These are phyloP conservation scores for Pseudomyrmex pallidus DNA, from an alignment of 1,140 invertebrate genomes.

Conservation along the genomic window DNA sequence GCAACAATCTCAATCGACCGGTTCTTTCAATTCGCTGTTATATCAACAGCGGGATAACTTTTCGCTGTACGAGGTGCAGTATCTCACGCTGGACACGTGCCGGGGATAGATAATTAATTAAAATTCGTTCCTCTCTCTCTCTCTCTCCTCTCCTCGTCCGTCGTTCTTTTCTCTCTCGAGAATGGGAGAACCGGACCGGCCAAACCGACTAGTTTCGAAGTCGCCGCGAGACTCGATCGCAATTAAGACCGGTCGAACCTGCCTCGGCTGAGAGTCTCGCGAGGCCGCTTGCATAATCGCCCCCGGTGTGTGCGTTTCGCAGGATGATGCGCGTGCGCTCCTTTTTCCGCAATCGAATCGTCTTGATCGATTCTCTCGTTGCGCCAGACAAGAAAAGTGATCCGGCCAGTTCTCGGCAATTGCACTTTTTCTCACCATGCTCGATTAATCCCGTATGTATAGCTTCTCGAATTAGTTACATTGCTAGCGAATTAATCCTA, in stretches of 20 bases:
- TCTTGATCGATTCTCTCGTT: slow-evolving; percentile 33
- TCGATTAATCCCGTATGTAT: slow-evolving; percentile 19
- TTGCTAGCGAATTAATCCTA: slow-evolving; percentile 18
- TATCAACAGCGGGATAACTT: background rate
- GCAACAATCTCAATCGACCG: background rate
- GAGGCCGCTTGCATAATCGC: slow-evolving; percentile 68
- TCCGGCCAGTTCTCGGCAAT: slow-evolving; percentile 38
- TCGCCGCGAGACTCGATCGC: slow-evolving; percentile 56
- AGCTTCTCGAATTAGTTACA: slow-evolving; percentile 12
- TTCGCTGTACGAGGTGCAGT: background rate
- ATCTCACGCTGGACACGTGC: background rate
- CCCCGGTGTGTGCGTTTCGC: slow-evolving; percentile 42
- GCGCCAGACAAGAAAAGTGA: slow-evolving; percentile 53
- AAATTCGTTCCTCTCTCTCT: background rate
- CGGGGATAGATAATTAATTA: slow-evolving; percentile 42
- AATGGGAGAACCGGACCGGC: background rate
- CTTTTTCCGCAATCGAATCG: slow-evolving; percentile 56
- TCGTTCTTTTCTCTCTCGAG: slow-evolving; percentile 1
- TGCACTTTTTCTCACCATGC: slow-evolving; percentile 31
- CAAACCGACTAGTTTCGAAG: slow-evolving; percentile 59
- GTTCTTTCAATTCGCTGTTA: background rate
- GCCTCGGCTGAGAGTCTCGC: slow-evolving; percentile 65
- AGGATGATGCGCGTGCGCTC: slow-evolving; percentile 62
- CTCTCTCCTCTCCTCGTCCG: background rate
- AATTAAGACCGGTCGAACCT: slow-evolving; percentile 79